Base-by-base conservation (phyloP, 1,140 invertebrate genomes). In the Drosophila ogumai region DNA sequence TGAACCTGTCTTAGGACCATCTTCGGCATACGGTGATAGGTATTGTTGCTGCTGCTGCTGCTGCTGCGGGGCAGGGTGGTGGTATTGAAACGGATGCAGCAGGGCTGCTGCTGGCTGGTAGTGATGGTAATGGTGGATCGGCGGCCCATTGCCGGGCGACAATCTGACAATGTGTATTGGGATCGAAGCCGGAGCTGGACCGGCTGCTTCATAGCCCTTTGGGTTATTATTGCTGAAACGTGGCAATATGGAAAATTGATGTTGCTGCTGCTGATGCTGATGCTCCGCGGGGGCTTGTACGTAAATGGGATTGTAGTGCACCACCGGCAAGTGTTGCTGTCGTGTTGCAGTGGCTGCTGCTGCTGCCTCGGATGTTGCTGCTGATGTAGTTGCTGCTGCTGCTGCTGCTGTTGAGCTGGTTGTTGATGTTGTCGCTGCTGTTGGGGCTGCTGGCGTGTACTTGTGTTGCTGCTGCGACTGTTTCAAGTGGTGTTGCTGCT, bases 251-350 rank as follows among this genome's bases (percentile, higher is more conserved):
- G 84, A 63, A 68, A 85, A 84, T 79, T 88, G 88, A 65, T 86
- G 81, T 32, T 82, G 87, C 56, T 86, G 86, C 60, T 76, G 84
- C 9, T 75, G 73, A 5, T 65, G 79, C 25, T 73, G 78, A 31
- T 77, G 82, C 54, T 77, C 74, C n/a, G 49, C 54, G 63, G 75
- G 55, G 28, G 66, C 64, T 72, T 90, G 85, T 46, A 90, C 85
- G 55, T 90, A 90, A 61, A 90, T 81, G 81, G 85, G 85, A 76
- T 90, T 90, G 65, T 90, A 90, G 67, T 90, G 85, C 28, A 90
- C 86, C 36, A 90, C 43, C 38, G 85, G 85, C 52, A 76, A 55
- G 36, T 78, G 79, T 25, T 86, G 79, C 12, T 68, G 75, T 19
- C 81, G 78, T 25, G 72, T 22, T 25, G 78, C 44, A 47, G 32